phyloP scores from a whole-genome alignment of 2,113 vertebrate genomes.

The Paradoxurus hermaphroditus region DNA sequence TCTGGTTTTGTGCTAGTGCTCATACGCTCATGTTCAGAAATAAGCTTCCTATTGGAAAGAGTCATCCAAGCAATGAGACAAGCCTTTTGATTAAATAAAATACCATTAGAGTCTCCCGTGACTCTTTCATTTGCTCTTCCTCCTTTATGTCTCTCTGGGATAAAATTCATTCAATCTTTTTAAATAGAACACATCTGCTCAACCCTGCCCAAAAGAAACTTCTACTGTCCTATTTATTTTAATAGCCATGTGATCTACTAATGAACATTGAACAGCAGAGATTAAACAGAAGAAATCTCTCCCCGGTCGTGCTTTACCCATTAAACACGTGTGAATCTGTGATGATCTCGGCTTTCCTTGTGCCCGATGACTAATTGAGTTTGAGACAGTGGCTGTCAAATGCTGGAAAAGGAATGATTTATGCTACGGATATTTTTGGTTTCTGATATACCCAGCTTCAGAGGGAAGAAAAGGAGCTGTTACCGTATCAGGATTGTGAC shows the following conservation, averaged over 20 bases:
- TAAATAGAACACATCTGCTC: constrained; percentile 53
- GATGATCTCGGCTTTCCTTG: constrained; percentile 57
- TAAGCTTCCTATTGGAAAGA: neutral
- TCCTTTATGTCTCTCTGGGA: neutral
- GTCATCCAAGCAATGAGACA: neutral
- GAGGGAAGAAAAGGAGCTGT: constrained; percentile 59
- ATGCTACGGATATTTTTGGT: constrained; percentile 55
- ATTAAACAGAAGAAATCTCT: constrained; percentile 56
- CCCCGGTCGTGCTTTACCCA: constrained; percentile 13
- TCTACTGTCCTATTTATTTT: constrained; percentile 50
- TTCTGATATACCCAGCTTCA: constrained; percentile 51
- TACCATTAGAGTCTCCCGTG: neutral
- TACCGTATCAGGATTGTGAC: constrained; percentile 23
- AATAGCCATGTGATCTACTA: constrained; percentile 45
- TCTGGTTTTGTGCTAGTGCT: neutral
- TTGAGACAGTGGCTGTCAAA: constrained; percentile 65
- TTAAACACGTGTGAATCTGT: constrained; percentile 45
- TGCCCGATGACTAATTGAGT: constrained; percentile 72
- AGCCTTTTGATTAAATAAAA: neutral
- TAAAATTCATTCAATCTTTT: constrained; percentile 42
- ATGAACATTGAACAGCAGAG: constrained; percentile 14
- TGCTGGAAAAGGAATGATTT: constrained; percentile 68
- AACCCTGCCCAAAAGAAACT: constrained; percentile 15
- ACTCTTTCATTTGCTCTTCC: constrained; percentile 8
- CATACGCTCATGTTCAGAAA: neutral